phyloP scores from a whole-genome alignment of 2,888 invertebrate species.

The Hoplodrina blanda region DNA sequence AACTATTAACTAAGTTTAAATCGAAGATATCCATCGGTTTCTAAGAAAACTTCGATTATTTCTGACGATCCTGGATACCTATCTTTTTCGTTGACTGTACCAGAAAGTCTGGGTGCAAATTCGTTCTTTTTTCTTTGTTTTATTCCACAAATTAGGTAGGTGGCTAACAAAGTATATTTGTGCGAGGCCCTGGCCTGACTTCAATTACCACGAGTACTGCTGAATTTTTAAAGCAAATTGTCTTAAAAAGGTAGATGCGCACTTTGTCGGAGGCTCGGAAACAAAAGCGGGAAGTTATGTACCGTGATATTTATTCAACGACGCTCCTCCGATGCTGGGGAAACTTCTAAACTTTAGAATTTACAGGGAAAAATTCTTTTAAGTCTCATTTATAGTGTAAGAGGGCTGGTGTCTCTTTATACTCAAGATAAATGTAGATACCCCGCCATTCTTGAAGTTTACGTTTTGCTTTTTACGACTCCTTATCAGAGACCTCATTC shows the following conservation, averaged over 20 bases:
- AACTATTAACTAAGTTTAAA: too few relatives aligned
- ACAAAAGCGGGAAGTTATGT: slow-evolving; percentile 67
- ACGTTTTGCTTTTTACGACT: slow-evolving; percentile 49
- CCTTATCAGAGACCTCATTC: slow-evolving; percentile 41
- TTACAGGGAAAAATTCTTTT: slow-evolving; percentile 58
- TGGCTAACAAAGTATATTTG: slow-evolving; percentile 52
- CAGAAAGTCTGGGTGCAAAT: slow-evolving; percentile 32
- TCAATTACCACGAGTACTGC: slow-evolving; percentile 59
- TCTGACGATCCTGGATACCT: too few relatives aligned
- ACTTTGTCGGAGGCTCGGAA: slow-evolving; percentile 52
- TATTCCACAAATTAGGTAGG: slow-evolving; percentile 54
- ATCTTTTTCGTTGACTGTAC: not conserved
- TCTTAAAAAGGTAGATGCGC: slow-evolving; percentile 59
- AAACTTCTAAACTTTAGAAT: slow-evolving; percentile 62
- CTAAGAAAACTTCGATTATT: too few relatives aligned
- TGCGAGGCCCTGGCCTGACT: slow-evolving; percentile 43
- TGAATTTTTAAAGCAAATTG: slow-evolving; percentile 65
- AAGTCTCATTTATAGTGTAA: slow-evolving; percentile 56
- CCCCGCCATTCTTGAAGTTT: slow-evolving; percentile 42
- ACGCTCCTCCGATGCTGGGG: slow-evolving; percentile 45
- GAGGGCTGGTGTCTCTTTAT: slow-evolving; percentile 42
- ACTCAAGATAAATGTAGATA: slow-evolving; percentile 47
- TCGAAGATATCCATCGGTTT: too few relatives aligned
- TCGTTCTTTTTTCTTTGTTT: slow-evolving; percentile 38
- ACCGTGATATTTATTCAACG: slow-evolving; percentile 72